These are phyloP conservation scores for Phengaris arion DNA, from an alignment of 2,888 invertebrate genomes.

Conservation along the genomic window DNA sequence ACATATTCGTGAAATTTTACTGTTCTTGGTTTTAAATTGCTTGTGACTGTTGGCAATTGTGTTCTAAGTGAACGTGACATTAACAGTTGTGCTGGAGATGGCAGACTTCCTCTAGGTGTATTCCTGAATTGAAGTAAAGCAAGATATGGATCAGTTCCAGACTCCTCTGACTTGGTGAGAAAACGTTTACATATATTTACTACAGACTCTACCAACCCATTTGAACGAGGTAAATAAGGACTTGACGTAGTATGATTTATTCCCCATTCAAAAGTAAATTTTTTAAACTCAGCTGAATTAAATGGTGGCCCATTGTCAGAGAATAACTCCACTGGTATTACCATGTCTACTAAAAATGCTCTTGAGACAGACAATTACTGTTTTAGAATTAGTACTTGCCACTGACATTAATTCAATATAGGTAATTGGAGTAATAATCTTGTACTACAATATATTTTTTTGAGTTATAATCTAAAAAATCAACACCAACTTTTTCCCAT, in stretches of 20 bases:
- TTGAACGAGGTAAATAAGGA: conserved; percentile 37
- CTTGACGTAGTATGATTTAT: conserved; percentile 37
- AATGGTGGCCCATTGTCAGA: conserved; percentile 40
- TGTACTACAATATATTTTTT: conserved; percentile 36
- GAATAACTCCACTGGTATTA: conserved; percentile 38
- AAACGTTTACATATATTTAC: conserved; percentile 37
- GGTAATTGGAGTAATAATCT: conserved; percentile 42
- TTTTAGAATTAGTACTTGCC: conserved; percentile 29
- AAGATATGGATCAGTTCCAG: conserved; percentile 38
- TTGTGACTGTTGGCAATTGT: conserved; percentile 34
- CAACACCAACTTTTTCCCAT: conserved; percentile 40
- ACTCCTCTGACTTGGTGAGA: conserved; percentile 25
- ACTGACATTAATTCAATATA: conserved; percentile 38
- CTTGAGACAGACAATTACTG: conserved; percentile 25
- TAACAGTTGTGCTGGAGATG: conserved; percentile 39
- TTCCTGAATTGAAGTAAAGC: conserved; percentile 38
- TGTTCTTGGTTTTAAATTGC: conserved; percentile 21
- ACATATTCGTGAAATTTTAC: background rate
- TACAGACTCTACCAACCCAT: conserved; percentile 37
- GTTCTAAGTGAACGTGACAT: conserved; percentile 38
- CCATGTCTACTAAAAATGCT: conserved; percentile 36
- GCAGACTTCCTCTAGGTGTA: conserved; percentile 39
- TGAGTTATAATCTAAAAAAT: conserved; percentile 39
- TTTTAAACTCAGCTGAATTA: conserved; percentile 37
- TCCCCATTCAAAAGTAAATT: conserved; percentile 33